Evolutionary conservation across 2,888 invertebrate genomes (phyloP), one percentile per base, ranked within the genome.

Genomic region (Tryphoninae sp.): DNA sequence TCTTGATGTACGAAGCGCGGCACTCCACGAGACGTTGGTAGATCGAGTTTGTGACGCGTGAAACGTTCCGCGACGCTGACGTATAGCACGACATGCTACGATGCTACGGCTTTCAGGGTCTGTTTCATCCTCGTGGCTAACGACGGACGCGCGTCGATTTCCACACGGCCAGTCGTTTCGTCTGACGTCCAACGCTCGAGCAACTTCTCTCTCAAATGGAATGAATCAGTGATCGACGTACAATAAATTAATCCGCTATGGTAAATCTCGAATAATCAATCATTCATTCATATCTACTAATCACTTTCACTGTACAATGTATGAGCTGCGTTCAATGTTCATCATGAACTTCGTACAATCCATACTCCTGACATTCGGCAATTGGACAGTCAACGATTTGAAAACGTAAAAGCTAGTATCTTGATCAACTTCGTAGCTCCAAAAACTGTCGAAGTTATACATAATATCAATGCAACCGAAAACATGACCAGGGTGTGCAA

Each of bases 41-140:
- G 85, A 86, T 86, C 86, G 84, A 83, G 76, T 84, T 86, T 81
- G 84, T 84, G 84, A 86, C 84, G 87, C 87, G 87, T 86, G 86
- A 86, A 88, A 87, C 86, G 81, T 81, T 77, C 76, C 83, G 67
- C 84, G 86, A 87, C 87, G 86, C 86, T 88, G 88, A 88, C 86
- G 80, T 88, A 88, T 88, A 82, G 86, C 82, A 71, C 26, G 84
- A 79, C 89, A 86, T 87, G 84, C 86, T 40, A 33, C 33, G 45
- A 45, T 45, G 33, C 33, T 33, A 33, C 13, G 64, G 71, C 74
- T 71, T 83, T 67, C 45, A 71, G 72, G 71, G 81, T 78, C 78
- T 76, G 69, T 64, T 83, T 61, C 53, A 84, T 82, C 71, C 81
- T 58, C 77, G 69, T 67, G 40, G 64, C 42, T 83, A 78, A 84